phyloP scores from a whole-genome alignment of 1,140 invertebrate species.

The Cheumatopsyche charites region DNA sequence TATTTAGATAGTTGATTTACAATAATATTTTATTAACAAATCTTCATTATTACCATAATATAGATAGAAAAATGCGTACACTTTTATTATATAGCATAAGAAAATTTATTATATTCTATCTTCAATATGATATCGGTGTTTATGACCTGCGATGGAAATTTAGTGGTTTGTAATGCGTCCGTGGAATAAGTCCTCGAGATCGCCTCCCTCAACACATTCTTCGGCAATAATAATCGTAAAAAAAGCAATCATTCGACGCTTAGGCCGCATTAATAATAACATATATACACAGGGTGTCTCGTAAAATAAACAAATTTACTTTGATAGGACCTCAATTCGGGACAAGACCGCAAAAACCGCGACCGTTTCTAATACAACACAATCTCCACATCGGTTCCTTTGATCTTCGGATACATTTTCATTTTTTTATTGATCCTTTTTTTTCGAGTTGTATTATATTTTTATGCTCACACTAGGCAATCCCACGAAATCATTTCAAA shows the following conservation, averaged over 20 bases:
- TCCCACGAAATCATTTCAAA: no score
- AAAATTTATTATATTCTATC: no score
- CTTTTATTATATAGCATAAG: no score
- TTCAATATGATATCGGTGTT: no score
- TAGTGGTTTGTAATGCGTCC: background rate
- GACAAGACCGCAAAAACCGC: slow-evolving; percentile 23
- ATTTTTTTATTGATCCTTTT: no score
- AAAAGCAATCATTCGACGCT: background rate
- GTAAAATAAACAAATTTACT: slow-evolving; percentile 27
- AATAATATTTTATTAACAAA: no score
- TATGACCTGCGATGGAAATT: no score
- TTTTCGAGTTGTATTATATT: no score
- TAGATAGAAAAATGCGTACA: no score
- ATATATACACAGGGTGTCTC: slow-evolving; percentile 10
- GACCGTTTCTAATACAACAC: slow-evolving; percentile 18
- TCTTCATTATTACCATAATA: no score
- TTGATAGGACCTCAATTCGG: slow-evolving; percentile 23
- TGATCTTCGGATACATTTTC: slow-evolving; percentile 3
- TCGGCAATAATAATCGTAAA: background rate
- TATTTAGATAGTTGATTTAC: no score
- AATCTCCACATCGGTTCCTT: background rate
- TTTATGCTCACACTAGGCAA: no score
- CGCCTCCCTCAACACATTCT: background rate
- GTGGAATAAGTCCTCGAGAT: background rate
- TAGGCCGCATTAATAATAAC: slow-evolving; percentile 9